A percentile compares a stretch with the other conserved stretches of the same genome.
Conservation (phyloP, 2,797 vertebrate species). For the Hapalemur alaotrensis region DNA sequence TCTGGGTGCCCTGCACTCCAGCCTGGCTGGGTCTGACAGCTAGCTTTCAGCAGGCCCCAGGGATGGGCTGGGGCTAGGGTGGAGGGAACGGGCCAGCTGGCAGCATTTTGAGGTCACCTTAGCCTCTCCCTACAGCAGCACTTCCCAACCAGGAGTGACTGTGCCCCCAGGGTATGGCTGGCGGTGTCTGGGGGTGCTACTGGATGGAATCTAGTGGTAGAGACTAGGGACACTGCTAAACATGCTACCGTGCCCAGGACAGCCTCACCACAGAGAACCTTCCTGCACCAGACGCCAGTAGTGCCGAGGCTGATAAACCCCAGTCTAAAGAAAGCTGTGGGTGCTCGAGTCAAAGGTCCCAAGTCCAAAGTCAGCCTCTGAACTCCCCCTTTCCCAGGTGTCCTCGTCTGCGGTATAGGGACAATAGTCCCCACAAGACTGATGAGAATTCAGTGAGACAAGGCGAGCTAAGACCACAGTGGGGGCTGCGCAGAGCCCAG, state of each 20-base stretch:
- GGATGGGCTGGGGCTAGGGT: accelerated
- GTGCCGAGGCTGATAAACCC: accelerated
- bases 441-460: accelerated
- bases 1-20: neutral
- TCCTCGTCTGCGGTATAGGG: neutral
- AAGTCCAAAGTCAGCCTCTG: neutral
- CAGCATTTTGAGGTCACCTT: neutral
- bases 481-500: accelerated
- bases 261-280: accelerated
- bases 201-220: too few species aligned
- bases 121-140: neutral
- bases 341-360: neutral
- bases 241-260: accelerated
- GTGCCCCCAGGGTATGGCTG: neutral
- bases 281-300: accelerated
- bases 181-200: neutral
- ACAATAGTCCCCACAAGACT: accelerated
- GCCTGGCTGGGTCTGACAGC: neutral
- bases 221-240: neutral
- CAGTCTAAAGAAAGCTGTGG: neutral
- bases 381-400: neutral
- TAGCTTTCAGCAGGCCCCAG: neutral
- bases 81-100: neutral
- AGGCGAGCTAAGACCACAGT: accelerated
- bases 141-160: accelerated